Evolutionary conservation across 2,113 vertebrate species (phyloP).

Genomic region (Ceyx cyanopectus): DNA sequence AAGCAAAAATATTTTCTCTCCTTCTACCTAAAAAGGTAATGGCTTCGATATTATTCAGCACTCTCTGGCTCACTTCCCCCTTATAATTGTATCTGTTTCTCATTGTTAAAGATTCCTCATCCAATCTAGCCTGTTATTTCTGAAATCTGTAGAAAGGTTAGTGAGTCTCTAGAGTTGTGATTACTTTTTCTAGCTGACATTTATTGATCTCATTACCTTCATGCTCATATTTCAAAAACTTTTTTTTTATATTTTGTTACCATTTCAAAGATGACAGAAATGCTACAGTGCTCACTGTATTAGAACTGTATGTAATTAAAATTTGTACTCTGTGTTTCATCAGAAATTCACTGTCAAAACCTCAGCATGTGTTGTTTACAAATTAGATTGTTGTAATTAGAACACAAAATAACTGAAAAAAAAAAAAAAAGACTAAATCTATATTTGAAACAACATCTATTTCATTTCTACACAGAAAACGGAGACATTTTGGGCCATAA

Average conservation of each 20-base stretch:
- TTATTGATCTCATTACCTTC: slow-evolving; percentile 89
- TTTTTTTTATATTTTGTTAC: slow-evolving; percentile 75
- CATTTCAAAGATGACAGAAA: slow-evolving; percentile 81
- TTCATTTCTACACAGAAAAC: slow-evolving; percentile 46
- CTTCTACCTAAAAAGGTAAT: slow-evolving; percentile 57
- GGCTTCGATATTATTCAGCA: slow-evolving; percentile 59
- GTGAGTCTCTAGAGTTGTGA: slow-evolving; percentile 85
- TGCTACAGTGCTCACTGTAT: slow-evolving; percentile 72
- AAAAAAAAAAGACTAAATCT: slow-evolving; percentile 30
- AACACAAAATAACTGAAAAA: slow-evolving; percentile 54
- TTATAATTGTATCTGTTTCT: slow-evolving; percentile 75
- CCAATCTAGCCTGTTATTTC: slow-evolving; percentile 81
- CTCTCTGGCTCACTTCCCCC: slow-evolving; percentile 49
- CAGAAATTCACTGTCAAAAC: slow-evolving; percentile 74
- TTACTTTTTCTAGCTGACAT: slow-evolving; percentile 89
- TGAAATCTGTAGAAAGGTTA: slow-evolving; percentile 87
- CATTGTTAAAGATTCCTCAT: slow-evolving; percentile 78
- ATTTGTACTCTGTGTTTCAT: slow-evolving; percentile 74
- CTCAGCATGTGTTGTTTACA: slow-evolving; percentile 74
- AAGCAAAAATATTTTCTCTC: slow-evolving; percentile 65
- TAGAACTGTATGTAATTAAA: slow-evolving; percentile 83
- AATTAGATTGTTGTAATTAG: slow-evolving; percentile 77
- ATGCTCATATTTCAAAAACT: slow-evolving; percentile 83
- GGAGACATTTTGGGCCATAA: not conserved
- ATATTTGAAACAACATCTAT: slow-evolving; percentile 50